A percentile compares a stretch with the other conserved stretches of the same genome.
Evolutionary conservation across 2,113 vertebrate genomes (phyloP).

Genomic region (Lethenteron reissneri): DNA sequence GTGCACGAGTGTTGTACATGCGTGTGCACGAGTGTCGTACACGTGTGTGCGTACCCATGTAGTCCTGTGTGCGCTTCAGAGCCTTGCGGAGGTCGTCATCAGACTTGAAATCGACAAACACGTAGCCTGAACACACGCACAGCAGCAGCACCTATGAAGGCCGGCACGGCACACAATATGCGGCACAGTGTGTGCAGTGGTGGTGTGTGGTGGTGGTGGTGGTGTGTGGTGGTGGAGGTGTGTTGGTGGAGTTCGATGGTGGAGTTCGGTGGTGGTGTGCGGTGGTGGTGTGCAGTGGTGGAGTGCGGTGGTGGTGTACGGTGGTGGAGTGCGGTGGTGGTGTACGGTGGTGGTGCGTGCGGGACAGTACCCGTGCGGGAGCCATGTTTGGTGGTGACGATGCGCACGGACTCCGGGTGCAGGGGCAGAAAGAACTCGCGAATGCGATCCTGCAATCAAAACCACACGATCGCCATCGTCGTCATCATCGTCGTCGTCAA

Average conservation of each 20-base stretch:
- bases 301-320: no score
- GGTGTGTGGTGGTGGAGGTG: no score
- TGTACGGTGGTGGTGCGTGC: neutral
- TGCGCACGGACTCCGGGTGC: constrained; percentile 51
- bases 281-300: no score
- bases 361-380: constrained; percentile 40
- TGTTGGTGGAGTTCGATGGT: no score
- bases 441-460: constrained; percentile 39
- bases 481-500: no score
- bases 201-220: no score
- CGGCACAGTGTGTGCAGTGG: neutral
- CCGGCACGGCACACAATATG: neutral
- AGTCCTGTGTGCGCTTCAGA: constrained; percentile 56
- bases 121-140: constrained; percentile 32
- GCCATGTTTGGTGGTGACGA: constrained; percentile 39
- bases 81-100: constrained; percentile 55
- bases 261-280: no score
- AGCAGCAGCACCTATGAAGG: neutral
- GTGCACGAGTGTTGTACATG: no score
- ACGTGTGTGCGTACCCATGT: constrained; percentile 41
- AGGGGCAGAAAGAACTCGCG: constrained; percentile 59
- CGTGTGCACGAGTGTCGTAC: no score
- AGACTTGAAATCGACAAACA: constrained; percentile 61
- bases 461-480: no score
- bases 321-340: no score